Conservation (phyloP, 2,888 invertebrate genomes). For the Pedicia rivosa region DNA sequence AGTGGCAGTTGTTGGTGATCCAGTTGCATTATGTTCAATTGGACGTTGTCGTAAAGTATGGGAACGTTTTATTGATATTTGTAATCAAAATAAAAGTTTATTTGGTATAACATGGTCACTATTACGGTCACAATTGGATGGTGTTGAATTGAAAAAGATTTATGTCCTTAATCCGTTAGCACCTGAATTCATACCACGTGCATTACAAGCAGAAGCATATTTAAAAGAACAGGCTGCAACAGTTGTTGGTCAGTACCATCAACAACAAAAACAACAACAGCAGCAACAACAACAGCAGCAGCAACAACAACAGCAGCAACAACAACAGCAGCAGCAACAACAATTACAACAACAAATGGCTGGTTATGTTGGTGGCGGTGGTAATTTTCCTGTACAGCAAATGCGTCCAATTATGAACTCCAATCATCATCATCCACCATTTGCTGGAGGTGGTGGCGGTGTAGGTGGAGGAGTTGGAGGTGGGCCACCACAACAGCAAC, state of each 20-base stretch:
- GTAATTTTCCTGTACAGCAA: constrained; percentile 1
- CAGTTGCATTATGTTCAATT: constrained; percentile 62
- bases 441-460: constrained; percentile 11
- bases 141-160: constrained; percentile 55
- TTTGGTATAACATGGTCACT: constrained; percentile 56
- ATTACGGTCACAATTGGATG: constrained; percentile 49
- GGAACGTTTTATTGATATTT: constrained; percentile 60
- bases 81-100: constrained; percentile 50
- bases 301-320: constrained; percentile 13
- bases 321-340: constrained; percentile 4
- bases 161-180: constrained; percentile 70
- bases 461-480: constrained; percentile 9
- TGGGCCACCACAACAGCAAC: constrained; percentile 10
- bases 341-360: not conserved
- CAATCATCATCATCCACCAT: constrained; percentile 13
- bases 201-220: constrained; percentile 33
- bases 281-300: constrained; percentile 15
- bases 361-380: not conserved
- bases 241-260: constrained; percentile 7
- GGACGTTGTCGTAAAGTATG: constrained; percentile 68
- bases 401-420: constrained; percentile 8
- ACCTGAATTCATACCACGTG: constrained; percentile 59
- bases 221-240: constrained; percentile 27
- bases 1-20: constrained; percentile 73
- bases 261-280: constrained; percentile 10